A percentile compares a stretch with the other conserved stretches of the same genome.
Evolutionary conservation across 2,888 invertebrate species (phyloP).

Genomic region (Thereva nobilitata): DNA sequence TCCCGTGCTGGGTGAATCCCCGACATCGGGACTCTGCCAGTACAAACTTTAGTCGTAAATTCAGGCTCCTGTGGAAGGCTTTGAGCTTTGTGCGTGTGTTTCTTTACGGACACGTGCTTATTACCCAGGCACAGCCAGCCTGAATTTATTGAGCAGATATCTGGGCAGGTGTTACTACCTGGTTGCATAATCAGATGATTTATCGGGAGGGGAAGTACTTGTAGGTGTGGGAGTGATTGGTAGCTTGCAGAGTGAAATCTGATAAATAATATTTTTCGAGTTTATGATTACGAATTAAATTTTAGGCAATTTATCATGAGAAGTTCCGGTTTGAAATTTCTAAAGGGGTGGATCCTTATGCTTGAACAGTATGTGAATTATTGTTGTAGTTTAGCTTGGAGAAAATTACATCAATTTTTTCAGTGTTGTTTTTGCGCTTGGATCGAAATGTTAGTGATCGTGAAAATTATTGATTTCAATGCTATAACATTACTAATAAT

Average conservation of each 20-base stretch:
- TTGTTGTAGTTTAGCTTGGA: too few relatives aligned
- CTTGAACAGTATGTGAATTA: too few relatives aligned
- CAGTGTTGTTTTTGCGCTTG: too few relatives aligned
- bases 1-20: slow-evolving; percentile 20
- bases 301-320: too few relatives aligned
- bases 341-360: too few relatives aligned
- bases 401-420: too few relatives aligned
- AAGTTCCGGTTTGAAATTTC: too few relatives aligned
- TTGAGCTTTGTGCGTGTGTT: slow-evolving; percentile 23
- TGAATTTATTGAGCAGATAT: slow-evolving; percentile 19
- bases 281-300: too few relatives aligned
- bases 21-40: background rate
- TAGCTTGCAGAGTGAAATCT: background rate
- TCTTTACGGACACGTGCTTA: slow-evolving; percentile 30
- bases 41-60: slow-evolving; percentile 21
- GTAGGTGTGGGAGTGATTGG: slow-evolving; percentile 19
- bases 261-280: slow-evolving; percentile 1
- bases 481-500: too few relatives aligned
- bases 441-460: too few relatives aligned
- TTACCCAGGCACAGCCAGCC: slow-evolving; percentile 19
- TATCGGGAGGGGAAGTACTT: slow-evolving; percentile 2
- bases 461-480: too few relatives aligned
- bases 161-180: slow-evolving; percentile 27
- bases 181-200: slow-evolving; percentile 32
- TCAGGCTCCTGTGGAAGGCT: background rate